These are phyloP conservation scores for Dicrurus megarhynchus DNA, from an alignment of 2,113 vertebrate species.

Conservation along the genomic window DNA sequence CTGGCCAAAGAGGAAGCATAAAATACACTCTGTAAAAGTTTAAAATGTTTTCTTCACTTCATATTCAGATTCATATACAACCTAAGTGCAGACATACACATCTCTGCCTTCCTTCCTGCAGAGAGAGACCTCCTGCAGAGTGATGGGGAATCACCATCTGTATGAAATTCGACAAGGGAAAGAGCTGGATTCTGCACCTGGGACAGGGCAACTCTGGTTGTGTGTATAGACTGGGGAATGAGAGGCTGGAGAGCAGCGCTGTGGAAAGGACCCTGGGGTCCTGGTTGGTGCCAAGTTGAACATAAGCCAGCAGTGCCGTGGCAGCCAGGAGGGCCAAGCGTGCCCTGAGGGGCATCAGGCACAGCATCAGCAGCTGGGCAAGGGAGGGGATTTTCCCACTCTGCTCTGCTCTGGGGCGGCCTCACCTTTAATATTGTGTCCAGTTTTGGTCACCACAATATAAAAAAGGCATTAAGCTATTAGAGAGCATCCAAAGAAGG, in stretches of 20 bases:
- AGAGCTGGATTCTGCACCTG: background rate
- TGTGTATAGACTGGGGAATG: background rate
- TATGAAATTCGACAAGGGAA: background rate
- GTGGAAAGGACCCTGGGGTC: background rate
- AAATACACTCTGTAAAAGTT: background rate
- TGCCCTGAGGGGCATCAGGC: background rate
- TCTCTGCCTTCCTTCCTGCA: background rate
- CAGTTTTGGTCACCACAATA: background rate
- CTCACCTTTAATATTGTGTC: background rate
- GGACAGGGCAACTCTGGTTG: background rate
- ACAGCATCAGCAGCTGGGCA: accelerated
- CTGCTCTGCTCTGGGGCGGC: background rate
- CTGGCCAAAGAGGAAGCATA: background rate
- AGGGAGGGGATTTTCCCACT: background rate
- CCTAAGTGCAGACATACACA: background rate
- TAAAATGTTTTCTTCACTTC: background rate
- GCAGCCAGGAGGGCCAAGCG: accelerated
- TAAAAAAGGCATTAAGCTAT: background rate
- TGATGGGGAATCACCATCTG: background rate
- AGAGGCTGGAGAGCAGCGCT: background rate
- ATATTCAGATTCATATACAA: background rate
- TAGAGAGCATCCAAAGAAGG: background rate
- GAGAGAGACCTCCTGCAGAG: background rate
- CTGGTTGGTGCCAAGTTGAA: accelerated
- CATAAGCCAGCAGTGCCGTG: background rate